Conservation (phyloP, 2,888 invertebrate genomes). For the Shargacucullia verbasci region DNA sequence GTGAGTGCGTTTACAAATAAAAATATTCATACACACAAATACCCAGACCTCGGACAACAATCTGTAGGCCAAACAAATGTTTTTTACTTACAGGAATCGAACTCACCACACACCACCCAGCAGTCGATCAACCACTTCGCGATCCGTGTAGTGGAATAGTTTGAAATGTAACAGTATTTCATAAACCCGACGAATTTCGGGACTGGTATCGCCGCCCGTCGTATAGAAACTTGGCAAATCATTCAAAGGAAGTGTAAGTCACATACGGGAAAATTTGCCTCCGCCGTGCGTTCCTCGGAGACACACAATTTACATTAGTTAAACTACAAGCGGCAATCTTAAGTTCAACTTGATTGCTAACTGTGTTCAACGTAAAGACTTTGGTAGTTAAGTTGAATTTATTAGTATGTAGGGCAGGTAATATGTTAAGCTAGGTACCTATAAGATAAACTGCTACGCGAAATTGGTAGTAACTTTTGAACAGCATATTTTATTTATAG, state of each 20-base stretch:
- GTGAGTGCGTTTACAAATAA: no score
- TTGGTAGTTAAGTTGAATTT: slow-evolving; percentile 27
- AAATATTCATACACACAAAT: no score
- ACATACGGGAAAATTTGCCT: slow-evolving; percentile 62
- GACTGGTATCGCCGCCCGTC: slow-evolving; percentile 6
- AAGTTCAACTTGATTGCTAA: slow-evolving; percentile 60
- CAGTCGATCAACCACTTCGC: no score
- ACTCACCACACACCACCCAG: no score
- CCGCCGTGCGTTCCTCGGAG: slow-evolving; percentile 56
- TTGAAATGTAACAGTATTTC: slow-evolving; percentile 37
- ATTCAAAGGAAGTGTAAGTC: slow-evolving; percentile 60
- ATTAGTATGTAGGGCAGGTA: slow-evolving; percentile 1
- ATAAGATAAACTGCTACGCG: neutral
- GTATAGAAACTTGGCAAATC: slow-evolving; percentile 54
- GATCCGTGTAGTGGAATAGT: no score
- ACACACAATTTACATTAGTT: slow-evolving; percentile 64
- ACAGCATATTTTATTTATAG: neutral
- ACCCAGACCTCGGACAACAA: no score
- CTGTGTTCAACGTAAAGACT: slow-evolving; percentile 41
- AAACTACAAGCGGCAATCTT: slow-evolving; percentile 60
- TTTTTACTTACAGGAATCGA: no score
- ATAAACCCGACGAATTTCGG: slow-evolving; percentile 28
- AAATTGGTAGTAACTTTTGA: neutral
- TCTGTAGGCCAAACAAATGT: no score
- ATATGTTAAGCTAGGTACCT: neutral